Conservation (phyloP, 2,888 invertebrate species). For the Athalia rosae region DNA sequence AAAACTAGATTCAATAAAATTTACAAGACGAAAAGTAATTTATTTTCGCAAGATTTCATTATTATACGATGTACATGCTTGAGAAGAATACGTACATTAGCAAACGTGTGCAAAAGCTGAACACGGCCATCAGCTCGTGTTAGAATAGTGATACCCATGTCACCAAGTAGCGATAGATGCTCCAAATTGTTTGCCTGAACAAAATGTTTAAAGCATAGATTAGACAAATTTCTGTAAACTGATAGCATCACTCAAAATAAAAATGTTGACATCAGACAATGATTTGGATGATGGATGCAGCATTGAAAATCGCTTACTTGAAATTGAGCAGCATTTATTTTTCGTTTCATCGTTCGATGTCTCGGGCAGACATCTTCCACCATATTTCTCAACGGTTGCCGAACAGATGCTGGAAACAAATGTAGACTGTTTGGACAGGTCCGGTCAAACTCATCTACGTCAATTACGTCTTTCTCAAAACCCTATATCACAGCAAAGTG, state of each 20-base stretch:
- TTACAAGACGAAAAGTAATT: neutral
- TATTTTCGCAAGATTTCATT: neutral
- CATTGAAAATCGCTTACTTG: slow-evolving; percentile 71
- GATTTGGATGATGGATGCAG: neutral
- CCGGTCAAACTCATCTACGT: slow-evolving; percentile 80
- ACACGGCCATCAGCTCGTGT: slow-evolving; percentile 93
- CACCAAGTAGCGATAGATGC: slow-evolving; percentile 89
- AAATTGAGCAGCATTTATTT: slow-evolving; percentile 83
- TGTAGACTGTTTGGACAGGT: slow-evolving; percentile 92
- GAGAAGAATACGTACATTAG: slow-evolving; percentile 80
- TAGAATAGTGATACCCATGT: slow-evolving; percentile 96
- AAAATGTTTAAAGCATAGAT: slow-evolving; percentile 37
- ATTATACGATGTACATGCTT: slow-evolving; percentile 23
- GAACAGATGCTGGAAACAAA: slow-evolving; percentile 88
- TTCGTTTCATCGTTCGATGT: slow-evolving; percentile 76
- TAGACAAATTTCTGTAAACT: neutral
- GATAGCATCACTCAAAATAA: neutral
- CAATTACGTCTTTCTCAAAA: slow-evolving; percentile 69
- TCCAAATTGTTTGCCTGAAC: slow-evolving; percentile 86
- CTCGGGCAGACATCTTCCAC: slow-evolving; percentile 88
- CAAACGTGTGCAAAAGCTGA: slow-evolving; percentile 92
- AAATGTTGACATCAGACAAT: neutral
- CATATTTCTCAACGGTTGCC: slow-evolving; percentile 89
- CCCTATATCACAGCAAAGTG: slow-evolving; percentile 56
- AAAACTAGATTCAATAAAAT: neutral